These are phyloP conservation scores for Cercopithecus petaurista DNA, from an alignment of 2,797 vertebrate genomes.

Conservation along the genomic window DNA sequence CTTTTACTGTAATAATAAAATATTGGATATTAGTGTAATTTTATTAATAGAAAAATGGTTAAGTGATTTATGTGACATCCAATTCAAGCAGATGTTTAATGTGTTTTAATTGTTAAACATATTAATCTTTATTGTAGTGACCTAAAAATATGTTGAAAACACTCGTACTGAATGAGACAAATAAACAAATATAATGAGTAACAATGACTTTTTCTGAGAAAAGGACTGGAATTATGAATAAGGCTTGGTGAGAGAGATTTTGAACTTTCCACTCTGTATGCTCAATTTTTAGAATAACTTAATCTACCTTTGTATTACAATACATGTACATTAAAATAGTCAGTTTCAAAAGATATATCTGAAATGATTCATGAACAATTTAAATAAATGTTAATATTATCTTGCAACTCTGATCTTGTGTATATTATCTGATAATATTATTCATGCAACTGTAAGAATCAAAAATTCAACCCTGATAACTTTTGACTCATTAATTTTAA, in stretches of 20 bases:
- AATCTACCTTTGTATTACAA: not conserved
- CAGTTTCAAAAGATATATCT: not conserved
- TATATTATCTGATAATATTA: not conserved
- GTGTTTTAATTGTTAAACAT: not conserved
- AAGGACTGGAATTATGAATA: not conserved
- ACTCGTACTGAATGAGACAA: not conserved
- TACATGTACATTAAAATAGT: not conserved
- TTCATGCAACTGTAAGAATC: not conserved
- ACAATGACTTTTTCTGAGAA: not conserved
- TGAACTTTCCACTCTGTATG: not conserved
- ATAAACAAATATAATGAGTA: not conserved
- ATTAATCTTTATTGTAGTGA: not conserved
- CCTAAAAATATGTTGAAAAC: not conserved
- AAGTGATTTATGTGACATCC: not conserved
- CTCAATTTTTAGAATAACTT: not conserved
- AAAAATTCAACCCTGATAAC: not conserved
- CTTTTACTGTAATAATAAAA: not conserved
- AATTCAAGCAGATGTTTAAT: not conserved
- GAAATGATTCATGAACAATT: not conserved
- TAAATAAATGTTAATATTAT: not conserved
- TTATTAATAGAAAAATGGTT: not conserved
- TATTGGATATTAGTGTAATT: not conserved
- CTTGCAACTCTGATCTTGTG: not conserved
- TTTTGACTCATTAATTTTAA: not conserved
- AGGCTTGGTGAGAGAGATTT: not conserved